A percentile compares a stretch with the other conserved stretches of the same genome.
Conservation (phyloP, 1,140 invertebrate species). For the Harpegnathos saltator region DNA sequence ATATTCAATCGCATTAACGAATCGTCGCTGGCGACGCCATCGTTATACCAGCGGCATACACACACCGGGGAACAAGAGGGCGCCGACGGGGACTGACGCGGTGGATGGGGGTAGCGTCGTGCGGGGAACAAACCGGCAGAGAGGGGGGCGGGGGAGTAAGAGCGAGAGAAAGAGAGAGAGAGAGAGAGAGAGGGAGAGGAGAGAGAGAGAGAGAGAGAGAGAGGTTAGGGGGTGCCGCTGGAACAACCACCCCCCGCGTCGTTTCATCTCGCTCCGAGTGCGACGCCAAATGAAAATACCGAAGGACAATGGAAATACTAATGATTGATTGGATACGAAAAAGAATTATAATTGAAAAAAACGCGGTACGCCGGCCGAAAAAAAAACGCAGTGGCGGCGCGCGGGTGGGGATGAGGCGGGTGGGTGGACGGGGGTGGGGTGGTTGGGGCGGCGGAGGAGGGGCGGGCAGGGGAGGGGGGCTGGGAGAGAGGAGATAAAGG, state of each 20-base stretch:
- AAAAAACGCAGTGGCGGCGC: constrained; percentile 67
- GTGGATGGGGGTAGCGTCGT: constrained; percentile 48
- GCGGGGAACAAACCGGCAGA: constrained; percentile 31
- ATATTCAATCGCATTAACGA: constrained; percentile 85
- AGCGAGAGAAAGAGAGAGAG: background rate
- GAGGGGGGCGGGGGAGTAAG: constrained; percentile 36
- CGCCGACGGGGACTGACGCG: constrained; percentile 42
- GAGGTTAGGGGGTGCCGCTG: constrained; percentile 34
- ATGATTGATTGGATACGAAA: constrained; percentile 87
- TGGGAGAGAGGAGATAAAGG: constrained; percentile 31
- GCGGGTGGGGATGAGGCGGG: constrained; percentile 7
- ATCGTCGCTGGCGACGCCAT: constrained; percentile 81
- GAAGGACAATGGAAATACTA: constrained; percentile 87
- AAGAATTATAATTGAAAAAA: constrained; percentile 87
- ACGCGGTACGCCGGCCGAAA: constrained; percentile 80
- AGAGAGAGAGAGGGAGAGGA: background rate
- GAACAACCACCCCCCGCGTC: constrained; percentile 50
- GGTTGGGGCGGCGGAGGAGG: background rate
- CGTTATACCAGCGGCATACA: constrained; percentile 71
- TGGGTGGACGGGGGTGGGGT: constrained; percentile 29
- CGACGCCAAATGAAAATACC: constrained; percentile 86
- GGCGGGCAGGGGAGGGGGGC: background rate
- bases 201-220: background rate
- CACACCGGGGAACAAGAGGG: constrained; percentile 53
- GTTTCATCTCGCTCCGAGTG: constrained; percentile 77